phyloP scores from a whole-genome alignment of 2,797 vertebrate genomes.

The Gobio occitaniae region DNA sequence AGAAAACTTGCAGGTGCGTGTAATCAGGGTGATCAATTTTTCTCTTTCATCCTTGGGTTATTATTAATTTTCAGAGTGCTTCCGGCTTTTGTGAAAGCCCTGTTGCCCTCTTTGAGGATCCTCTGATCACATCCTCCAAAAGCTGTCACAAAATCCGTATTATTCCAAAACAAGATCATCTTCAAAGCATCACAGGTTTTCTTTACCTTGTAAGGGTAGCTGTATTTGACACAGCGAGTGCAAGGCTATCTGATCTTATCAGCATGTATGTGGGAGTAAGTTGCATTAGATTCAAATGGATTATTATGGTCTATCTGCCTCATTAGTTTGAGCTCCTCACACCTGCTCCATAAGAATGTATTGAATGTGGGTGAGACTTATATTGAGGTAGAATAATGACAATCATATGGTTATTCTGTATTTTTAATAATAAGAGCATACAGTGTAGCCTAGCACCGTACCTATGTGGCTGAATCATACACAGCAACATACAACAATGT shows the following conservation, averaged over 20 bases:
- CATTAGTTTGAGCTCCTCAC: conserved; percentile 40
- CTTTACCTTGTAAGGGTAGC: conserved; percentile 26
- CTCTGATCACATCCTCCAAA: conserved; percentile 42
- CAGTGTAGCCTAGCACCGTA: neutral
- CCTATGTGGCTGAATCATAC: neutral
- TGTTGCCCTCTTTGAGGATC: conserved; percentile 33
- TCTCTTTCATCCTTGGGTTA: conserved; percentile 39
- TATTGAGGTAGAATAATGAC: conserved; percentile 3
- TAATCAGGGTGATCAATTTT: conserved; percentile 35
- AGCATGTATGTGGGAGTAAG: conserved; percentile 30
- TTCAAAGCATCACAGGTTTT: conserved; percentile 27
- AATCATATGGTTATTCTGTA: conserved; percentile 2
- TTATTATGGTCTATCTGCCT: conserved; percentile 37
- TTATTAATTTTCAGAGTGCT: conserved; percentile 30
- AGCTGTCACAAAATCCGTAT: conserved; percentile 25
- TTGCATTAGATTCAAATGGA: conserved; percentile 18
- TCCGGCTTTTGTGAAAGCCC: conserved; percentile 36
- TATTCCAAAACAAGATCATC: conserved; percentile 36
- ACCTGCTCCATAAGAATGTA: conserved; percentile 43
- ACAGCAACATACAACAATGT: neutral
- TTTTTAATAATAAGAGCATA: conserved; percentile 9
- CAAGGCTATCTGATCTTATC: conserved; percentile 57
- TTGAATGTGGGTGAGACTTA: conserved; percentile 12
- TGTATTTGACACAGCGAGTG: conserved; percentile 35
- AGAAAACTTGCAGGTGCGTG: conserved; percentile 35